A percentile compares a stretch with the other conserved stretches of the same genome.
Evolutionary conservation across 2,797 vertebrate species (phyloP).

Genomic region (Tangara arthus): DNA sequence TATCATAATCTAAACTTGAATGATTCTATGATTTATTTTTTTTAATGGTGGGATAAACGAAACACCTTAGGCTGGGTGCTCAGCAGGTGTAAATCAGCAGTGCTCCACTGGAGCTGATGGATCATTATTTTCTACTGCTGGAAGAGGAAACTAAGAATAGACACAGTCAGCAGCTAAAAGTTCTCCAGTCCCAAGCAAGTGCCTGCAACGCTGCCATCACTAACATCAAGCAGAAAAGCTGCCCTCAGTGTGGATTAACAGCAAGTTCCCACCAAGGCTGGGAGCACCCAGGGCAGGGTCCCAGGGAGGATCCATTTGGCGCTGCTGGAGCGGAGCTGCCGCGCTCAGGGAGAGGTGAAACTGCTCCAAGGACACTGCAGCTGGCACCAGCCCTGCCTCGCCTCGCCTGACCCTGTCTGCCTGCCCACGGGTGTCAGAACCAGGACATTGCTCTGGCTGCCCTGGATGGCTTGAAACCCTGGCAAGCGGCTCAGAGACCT

Average conservation of each 20-base stretch:
- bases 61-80: conserved; percentile 22
- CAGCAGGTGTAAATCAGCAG: conserved; percentile 43
- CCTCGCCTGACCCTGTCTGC: conserved; percentile 29
- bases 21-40: background rate
- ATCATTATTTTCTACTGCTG: conserved; percentile 22
- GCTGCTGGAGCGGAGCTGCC: background rate
- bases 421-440: fast-evolving
- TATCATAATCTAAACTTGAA: background rate
- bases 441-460: too few species aligned
- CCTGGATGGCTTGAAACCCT: fast-evolving
- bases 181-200: conserved; percentile 6
- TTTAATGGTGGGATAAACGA: background rate
- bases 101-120: background rate
- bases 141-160: conserved; percentile 20
- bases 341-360: background rate
- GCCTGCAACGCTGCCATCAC: background rate
- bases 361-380: background rate
- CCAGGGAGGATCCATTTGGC: background rate
- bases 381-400: background rate
- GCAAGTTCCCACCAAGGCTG: background rate
- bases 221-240: background rate
- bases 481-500: too few species aligned
- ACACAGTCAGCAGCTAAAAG: background rate
- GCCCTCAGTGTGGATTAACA: background rate
- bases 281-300: background rate